Evolutionary conservation across 1,140 invertebrate genomes (phyloP).

Genomic region (Chironomus striatipennis): DNA sequence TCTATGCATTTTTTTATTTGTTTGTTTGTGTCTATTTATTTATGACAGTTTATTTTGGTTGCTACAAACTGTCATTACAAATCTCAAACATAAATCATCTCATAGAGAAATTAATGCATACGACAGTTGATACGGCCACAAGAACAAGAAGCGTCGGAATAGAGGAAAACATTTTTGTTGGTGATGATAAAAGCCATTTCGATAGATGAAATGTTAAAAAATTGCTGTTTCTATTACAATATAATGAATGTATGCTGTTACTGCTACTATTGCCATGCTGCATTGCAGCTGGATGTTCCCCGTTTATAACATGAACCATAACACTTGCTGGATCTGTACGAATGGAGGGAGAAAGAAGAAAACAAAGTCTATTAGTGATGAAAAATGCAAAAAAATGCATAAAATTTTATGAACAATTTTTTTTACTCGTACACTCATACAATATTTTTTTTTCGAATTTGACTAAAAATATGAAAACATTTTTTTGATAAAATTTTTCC

Average conservation of each 20-base stretch:
- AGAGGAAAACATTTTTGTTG: slow-evolving; percentile 10
- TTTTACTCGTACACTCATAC: too few relatives aligned
- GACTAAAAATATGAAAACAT: too few relatives aligned
- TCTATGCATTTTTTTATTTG: not conserved
- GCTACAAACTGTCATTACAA: too few relatives aligned
- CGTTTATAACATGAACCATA: slow-evolving; percentile 55
- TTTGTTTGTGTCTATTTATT: not conserved
- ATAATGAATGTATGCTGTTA: slow-evolving; percentile 29
- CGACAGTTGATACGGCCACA: not conserved
- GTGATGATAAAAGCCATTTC: slow-evolving; percentile 20
- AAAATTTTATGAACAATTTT: too few relatives aligned
- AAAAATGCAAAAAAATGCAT: too few relatives aligned
- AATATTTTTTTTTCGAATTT: too few relatives aligned
- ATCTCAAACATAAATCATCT: slow-evolving; percentile 16
- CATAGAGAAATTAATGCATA: not conserved
- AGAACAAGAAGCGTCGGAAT: not conserved
- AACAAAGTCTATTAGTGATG: too few relatives aligned
- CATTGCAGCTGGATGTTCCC: slow-evolving; percentile 66
- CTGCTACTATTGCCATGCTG: slow-evolving; percentile 49
- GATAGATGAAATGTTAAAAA: slow-evolving; percentile 22
- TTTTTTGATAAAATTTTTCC: too few relatives aligned
- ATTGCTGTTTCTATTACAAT: slow-evolving; percentile 6
- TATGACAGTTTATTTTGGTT: too few relatives aligned
- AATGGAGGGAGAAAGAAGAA: not conserved
- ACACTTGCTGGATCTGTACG: slow-evolving; percentile 54